These are phyloP conservation scores for Leptoteleia sp. DNA, from an alignment of 1,140 invertebrate genomes.

Conservation along the genomic window DNA sequence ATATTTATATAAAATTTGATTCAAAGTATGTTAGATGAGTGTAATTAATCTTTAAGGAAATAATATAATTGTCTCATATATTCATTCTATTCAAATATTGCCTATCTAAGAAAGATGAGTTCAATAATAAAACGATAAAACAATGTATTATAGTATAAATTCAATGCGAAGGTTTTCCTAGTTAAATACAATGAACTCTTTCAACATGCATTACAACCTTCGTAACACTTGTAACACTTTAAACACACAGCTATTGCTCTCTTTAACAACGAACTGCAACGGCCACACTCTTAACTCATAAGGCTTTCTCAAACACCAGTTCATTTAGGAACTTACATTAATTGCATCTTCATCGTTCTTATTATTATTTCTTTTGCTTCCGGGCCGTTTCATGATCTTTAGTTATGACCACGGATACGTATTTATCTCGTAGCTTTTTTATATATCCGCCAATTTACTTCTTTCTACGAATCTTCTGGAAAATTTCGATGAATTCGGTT, in stretches of 20 bases:
- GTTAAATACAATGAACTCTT: slow-evolving; percentile 59
- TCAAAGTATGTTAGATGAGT: no score
- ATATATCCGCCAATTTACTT: no score
- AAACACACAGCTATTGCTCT: slow-evolving; percentile 62
- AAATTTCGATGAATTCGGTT: no score
- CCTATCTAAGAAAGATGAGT: no score
- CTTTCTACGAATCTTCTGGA: no score
- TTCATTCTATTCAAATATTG: no score
- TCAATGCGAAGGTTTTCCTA: slow-evolving; percentile 45
- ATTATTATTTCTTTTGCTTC: slow-evolving; percentile 40
- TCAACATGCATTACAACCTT: slow-evolving; percentile 56
- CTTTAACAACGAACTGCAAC: slow-evolving; percentile 69
- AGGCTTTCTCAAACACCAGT: slow-evolving; percentile 60
- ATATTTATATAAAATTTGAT: no score
- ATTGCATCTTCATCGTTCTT: slow-evolving; percentile 40
- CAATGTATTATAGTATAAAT: slow-evolving; percentile 14
- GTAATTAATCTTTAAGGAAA: no score
- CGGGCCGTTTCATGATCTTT: slow-evolving; percentile 27
- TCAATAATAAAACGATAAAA: no score
- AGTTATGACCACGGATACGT: slow-evolving; percentile 13
- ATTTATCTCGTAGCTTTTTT: no score
- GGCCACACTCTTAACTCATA: slow-evolving; percentile 67
- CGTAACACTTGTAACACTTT: slow-evolving; percentile 61
- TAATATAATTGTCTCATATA: no score
- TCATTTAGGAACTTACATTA: slow-evolving; percentile 53